Percentiles rank a stretch among this genome's conserved stretches.
Conservation (phyloP, 2,113 vertebrate genomes). For the Gopherus evgoodei region DNA sequence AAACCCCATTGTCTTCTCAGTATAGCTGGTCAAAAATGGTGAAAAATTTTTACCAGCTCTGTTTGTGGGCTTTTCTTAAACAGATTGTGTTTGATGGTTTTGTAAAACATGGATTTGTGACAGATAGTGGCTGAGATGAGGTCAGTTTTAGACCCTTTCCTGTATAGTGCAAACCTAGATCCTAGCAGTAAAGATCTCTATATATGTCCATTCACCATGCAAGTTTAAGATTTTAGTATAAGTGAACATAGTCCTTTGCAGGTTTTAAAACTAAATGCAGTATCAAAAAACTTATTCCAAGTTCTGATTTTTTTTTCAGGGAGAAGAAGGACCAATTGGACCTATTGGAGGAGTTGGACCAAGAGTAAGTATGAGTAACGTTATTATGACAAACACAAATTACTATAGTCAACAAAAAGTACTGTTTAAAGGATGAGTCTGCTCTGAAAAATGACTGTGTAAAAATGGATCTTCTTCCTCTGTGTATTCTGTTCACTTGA, state of each 20-base stretch:
- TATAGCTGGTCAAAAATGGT: background rate
- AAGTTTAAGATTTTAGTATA: background rate
- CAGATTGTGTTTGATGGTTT: background rate
- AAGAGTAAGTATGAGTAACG: constrained; percentile 82
- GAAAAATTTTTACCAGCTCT: background rate
- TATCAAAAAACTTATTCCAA: background rate
- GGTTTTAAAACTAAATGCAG: background rate
- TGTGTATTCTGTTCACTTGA: background rate
- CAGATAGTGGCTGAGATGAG: background rate
- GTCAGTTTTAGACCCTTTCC: background rate
- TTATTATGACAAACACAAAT: background rate
- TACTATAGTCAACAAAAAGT: background rate
- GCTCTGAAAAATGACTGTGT: background rate
- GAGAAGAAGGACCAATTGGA: constrained; percentile 92
- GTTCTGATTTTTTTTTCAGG: constrained; percentile 81
- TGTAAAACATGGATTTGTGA: background rate
- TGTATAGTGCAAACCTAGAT: background rate
- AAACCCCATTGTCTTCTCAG: background rate
- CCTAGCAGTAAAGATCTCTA: background rate
- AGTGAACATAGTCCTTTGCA: background rate
- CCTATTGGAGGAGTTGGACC: constrained; percentile 86
- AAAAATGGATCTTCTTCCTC: background rate
- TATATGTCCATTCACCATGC: background rate
- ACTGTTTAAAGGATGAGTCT: background rate
- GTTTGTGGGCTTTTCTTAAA: background rate